A percentile compares a stretch with the other conserved stretches of the same genome.
These are phyloP conservation scores for Triplophysa dalaica DNA, from an alignment of 2,113 vertebrate genomes.

Conservation along the genomic window DNA sequence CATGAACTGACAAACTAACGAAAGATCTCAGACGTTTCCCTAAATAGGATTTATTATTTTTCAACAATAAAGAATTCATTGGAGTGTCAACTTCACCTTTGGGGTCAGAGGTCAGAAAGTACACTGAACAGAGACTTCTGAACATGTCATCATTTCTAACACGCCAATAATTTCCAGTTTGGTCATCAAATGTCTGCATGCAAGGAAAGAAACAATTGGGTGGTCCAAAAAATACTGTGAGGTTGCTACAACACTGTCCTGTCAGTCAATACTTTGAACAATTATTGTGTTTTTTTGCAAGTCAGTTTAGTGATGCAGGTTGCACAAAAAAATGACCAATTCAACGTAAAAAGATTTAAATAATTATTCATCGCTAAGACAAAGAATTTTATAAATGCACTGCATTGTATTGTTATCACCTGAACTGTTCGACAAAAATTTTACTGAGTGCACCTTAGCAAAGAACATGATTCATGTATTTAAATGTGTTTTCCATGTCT, in stretches of 20 bases:
- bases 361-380: too few species aligned
- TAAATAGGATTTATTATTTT: conserved; percentile 25
- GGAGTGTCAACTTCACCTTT: conserved; percentile 39
- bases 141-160: conserved; percentile 25
- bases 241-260: neutral
- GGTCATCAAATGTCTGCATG: neutral
- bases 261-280: too few species aligned
- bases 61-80: neutral
- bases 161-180: conserved; percentile 39
- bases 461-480: conserved; percentile 10
- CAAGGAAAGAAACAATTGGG: neutral
- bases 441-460: neutral
- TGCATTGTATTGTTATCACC: too few species aligned
- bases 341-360: too few species aligned
- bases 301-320: too few species aligned
- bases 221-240: neutral
- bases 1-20: conserved; percentile 11
- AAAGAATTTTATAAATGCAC: too few species aligned
- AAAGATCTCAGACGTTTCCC: conserved; percentile 11
- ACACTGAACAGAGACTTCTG: conserved; percentile 41
- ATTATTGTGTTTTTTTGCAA: too few species aligned
- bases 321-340: too few species aligned
- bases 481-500: conserved; percentile 4
- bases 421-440: neutral
- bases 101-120: conserved; percentile 59